A percentile compares a stretch with the other conserved stretches of the same genome.
phyloP scores from a whole-genome alignment of 2,888 invertebrate species.

The Chironomus tentans region DNA sequence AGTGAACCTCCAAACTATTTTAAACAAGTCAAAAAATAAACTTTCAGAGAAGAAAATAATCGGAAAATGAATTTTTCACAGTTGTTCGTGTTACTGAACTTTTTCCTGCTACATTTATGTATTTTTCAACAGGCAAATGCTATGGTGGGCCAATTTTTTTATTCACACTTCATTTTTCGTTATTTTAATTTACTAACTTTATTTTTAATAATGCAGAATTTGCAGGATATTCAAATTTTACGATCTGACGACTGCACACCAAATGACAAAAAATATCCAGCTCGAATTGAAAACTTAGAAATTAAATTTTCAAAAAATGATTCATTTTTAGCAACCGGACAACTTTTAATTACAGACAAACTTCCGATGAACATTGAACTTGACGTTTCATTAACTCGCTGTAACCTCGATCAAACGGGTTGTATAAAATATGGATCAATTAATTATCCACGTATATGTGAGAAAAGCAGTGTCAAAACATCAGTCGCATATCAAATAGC shows the following conservation, averaged over 20 bases:
- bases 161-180: neutral
- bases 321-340: neutral
- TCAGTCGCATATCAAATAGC: slow-evolving; percentile 1
- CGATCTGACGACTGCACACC: neutral
- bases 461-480: slow-evolving; percentile 8
- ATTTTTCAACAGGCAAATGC: slow-evolving; percentile 1
- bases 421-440: neutral
- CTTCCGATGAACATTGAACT: neutral
- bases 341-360: neutral
- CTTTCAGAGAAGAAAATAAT: neutral
- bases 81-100: slow-evolving; percentile 13
- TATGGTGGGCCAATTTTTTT: neutral
- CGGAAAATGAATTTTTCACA: slow-evolving; percentile 11
- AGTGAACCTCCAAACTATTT: no score
- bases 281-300: neutral
- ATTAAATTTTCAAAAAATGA: neutral
- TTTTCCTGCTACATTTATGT: neutral
- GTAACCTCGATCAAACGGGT: slow-evolving; percentile 1
- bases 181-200: neutral
- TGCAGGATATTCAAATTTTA: neutral
- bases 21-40: no score
- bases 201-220: neutral
- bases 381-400: neutral
- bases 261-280: neutral
- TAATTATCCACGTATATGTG: slow-evolving; percentile 1